These are phyloP conservation scores for Cactoblastis cactorum DNA, from an alignment of 2,888 invertebrate genomes.

Conservation along the genomic window DNA sequence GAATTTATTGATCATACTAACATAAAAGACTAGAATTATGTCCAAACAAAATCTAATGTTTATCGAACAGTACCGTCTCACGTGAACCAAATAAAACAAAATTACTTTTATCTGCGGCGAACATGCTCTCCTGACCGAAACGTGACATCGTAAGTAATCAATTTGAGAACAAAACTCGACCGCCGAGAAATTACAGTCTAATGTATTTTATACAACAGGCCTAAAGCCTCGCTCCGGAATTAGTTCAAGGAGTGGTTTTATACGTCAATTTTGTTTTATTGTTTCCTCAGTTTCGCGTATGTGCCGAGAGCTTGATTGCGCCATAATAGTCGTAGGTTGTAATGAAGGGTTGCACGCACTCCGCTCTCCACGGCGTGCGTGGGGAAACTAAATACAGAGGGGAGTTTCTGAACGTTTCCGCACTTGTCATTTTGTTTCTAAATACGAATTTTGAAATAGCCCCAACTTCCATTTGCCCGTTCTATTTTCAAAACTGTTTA, in stretches of 20 bases:
- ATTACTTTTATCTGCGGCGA: slow-evolving; percentile 3
- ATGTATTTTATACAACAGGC: slow-evolving; percentile 54
- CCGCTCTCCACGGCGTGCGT: slow-evolving; percentile 48
- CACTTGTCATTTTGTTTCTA: slow-evolving; percentile 57
- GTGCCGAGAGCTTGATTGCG: slow-evolving; percentile 72
- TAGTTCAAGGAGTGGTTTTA: slow-evolving; percentile 68
- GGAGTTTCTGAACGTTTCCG: slow-evolving; percentile 58
- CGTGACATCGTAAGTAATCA: slow-evolving; percentile 31
- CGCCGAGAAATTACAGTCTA: slow-evolving; percentile 46
- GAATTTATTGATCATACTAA: background rate
- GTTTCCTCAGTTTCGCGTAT: slow-evolving; percentile 74
- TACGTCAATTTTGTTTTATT: slow-evolving; percentile 74
- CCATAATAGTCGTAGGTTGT: slow-evolving; percentile 67
- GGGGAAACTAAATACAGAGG: slow-evolving; percentile 62
- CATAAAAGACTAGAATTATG: background rate
- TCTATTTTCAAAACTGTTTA: slow-evolving; percentile 24
- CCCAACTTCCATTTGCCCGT: slow-evolving; percentile 35
- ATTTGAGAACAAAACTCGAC: slow-evolving; percentile 36
- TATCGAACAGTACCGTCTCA: slow-evolving; percentile 7
- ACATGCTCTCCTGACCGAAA: slow-evolving; percentile 26
- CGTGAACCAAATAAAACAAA: slow-evolving; percentile 13
- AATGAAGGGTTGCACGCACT: slow-evolving; percentile 75
- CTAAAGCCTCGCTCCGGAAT: slow-evolving; percentile 48
- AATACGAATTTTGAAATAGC: slow-evolving; percentile 52
- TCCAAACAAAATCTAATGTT: slow-evolving; percentile 6